phyloP scores from a whole-genome alignment of 1,140 invertebrate species.

The Phymastichus coffea region DNA sequence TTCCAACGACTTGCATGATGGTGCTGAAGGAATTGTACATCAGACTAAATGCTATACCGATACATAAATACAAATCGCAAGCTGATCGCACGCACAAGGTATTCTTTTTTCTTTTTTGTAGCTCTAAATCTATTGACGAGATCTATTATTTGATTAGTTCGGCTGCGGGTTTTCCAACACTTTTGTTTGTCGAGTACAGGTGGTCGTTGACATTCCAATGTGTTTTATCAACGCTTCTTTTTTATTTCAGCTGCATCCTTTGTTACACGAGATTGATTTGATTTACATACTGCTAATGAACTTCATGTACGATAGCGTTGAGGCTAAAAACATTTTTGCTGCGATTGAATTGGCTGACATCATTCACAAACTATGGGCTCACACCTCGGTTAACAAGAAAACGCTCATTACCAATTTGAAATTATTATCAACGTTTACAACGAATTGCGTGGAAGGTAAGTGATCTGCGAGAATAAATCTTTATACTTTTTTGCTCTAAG shows the following conservation, averaged over 20 bases:
- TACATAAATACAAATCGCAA: conserved; percentile 48
- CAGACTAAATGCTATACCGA: conserved; percentile 55
- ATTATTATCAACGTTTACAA: conserved; percentile 59
- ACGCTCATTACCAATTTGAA: conserved; percentile 52
- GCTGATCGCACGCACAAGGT: conserved; percentile 50
- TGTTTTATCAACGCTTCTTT: not conserved
- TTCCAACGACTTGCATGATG: conserved; percentile 47
- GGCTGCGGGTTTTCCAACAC: not conserved
- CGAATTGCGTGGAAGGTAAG: conserved; percentile 54
- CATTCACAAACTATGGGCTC: conserved; percentile 60
- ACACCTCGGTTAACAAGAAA: conserved; percentile 53
- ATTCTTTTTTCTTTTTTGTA: conserved; percentile 11
- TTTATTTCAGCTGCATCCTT: conserved; percentile 46
- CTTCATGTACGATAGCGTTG: conserved; percentile 50
- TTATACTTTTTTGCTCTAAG: not conserved
- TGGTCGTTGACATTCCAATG: not conserved
- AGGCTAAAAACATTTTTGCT: conserved; percentile 49
- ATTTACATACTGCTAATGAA: conserved; percentile 58
- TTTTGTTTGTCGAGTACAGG: not conserved
- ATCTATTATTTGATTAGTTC: too few species aligned
- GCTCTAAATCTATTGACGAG: too few species aligned
- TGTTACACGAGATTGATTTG: conserved; percentile 53
- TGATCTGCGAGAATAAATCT: not conserved
- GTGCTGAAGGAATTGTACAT: conserved; percentile 55
- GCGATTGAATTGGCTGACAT: conserved; percentile 55